Percentiles rank a stretch among this genome's conserved stretches.
Conservation (phyloP, 2,888 invertebrate genomes). For the Acanthoscelides obtectus region DNA sequence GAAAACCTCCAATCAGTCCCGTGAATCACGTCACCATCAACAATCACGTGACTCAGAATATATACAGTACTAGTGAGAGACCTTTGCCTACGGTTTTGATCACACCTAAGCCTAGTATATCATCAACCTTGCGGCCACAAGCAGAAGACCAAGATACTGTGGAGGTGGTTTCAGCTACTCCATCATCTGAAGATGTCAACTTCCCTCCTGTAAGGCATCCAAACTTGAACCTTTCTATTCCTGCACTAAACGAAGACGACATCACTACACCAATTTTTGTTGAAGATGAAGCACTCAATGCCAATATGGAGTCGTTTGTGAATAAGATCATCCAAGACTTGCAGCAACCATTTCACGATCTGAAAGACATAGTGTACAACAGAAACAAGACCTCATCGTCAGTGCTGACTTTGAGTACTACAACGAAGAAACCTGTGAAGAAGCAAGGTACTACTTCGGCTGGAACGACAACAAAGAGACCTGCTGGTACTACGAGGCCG, state of each 20-base stretch:
- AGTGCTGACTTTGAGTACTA: conserved; percentile 32
- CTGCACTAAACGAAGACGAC: conserved; percentile 55
- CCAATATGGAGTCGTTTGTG: conserved; percentile 77
- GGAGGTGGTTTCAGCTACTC: conserved; percentile 45
- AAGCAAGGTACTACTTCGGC: conserved; percentile 35
- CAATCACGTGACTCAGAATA: conserved; percentile 57
- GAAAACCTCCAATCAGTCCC: conserved; percentile 42
- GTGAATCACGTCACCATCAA: conserved; percentile 55
- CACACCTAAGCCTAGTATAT: conserved; percentile 61
- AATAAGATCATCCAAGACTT: conserved; percentile 79
- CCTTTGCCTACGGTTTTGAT: conserved; percentile 63
- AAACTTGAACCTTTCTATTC: conserved; percentile 66
- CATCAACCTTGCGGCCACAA: conserved; percentile 30
- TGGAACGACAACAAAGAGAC: conserved; percentile 34
- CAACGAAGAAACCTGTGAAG: conserved; percentile 41
- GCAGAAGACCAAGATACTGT: conserved; percentile 30
- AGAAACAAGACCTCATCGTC: conserved; percentile 40
- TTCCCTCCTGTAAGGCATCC: conserved; percentile 85
- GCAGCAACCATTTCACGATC: conserved; percentile 75
- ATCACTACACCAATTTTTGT: conserved; percentile 73
- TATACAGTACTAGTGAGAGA: conserved; percentile 50
- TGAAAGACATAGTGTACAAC: conserved; percentile 71
- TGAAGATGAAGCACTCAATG: conserved; percentile 70
- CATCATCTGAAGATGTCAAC: conserved; percentile 66
- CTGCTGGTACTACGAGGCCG: conserved; percentile 36